Base-by-base conservation (phyloP, 2,888 invertebrate genomes). In the Oligia latruncula region DNA sequence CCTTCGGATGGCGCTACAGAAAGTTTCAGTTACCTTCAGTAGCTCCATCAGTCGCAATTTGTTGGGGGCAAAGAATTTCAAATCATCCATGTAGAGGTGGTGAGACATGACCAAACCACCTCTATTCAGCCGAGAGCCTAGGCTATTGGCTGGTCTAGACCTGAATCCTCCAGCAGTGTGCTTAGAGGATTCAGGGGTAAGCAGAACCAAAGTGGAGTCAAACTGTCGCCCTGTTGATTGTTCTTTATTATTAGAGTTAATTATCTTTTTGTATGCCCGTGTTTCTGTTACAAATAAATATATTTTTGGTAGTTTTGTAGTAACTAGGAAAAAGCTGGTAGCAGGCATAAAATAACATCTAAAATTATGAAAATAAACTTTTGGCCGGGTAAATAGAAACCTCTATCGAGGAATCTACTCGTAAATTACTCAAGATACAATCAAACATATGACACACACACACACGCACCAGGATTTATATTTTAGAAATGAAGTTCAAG, bases 371-470 rank as follows among this genome's bases (percentile, higher is more conserved):
- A 52, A 52, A 9, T 2, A 74, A 40, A 52, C 6, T 11, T 60
- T 64, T 2, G n/a, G n/a, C 29, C 20, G 20, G 29, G 29, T 17
- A 52, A 64, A 64, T 43, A 40, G n/a, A 20, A 20, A 13, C 20
- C 35, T n/a, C 8, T 15, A 62, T n/a, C n/a, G 35, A 35, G n/a
- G n/a, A 29, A 52, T 20, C 46, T 46, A 20, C 20, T 74, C 49
- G 40, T 74, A 52, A 74, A 77, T 64, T 52, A 74, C 40, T 74
- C 49, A 52, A 15, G 35, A 71, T 58, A 58, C 71, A 75, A 58
- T 75, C 43, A 71, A 71, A 71, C 23, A 43, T 9, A 43, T 0
- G 9, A 43, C 43, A 43, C 43, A 43, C 43, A 43, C 43, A 43
- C 8, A 43, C 9, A 43, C 43, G 6, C 43, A 43, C 9, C 43